Conservation (phyloP, 2,113 vertebrate species). For the Echinops telfairi region DNA sequence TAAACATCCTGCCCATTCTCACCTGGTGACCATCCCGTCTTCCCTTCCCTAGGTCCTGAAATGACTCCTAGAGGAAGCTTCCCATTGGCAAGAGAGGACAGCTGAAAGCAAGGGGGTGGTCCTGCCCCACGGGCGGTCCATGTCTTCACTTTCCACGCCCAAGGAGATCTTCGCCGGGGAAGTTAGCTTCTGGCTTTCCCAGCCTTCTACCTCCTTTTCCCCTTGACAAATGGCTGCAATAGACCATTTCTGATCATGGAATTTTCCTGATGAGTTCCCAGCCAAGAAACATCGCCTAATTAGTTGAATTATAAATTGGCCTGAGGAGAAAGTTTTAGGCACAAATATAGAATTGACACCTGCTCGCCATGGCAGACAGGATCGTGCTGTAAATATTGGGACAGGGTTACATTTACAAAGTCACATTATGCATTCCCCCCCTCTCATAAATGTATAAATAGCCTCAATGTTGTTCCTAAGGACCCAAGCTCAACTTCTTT, state of each 20-base stretch:
- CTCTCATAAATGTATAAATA: slow-evolving; percentile 55
- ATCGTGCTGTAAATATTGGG: slow-evolving; percentile 61
- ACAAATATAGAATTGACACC: slow-evolving; percentile 78
- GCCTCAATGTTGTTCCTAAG: background rate
- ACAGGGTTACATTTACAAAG: background rate
- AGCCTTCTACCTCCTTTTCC: background rate
- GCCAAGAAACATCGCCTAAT: slow-evolving; percentile 63
- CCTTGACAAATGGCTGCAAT: background rate
- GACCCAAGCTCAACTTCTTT: slow-evolving; percentile 42
- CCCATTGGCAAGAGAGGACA: background rate
- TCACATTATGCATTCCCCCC: background rate
- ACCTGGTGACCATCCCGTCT: accelerated
- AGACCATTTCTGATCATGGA: slow-evolving; percentile 31
- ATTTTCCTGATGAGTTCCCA: slow-evolving; percentile 63
- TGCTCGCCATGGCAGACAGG: slow-evolving; percentile 66
- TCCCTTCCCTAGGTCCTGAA: background rate
- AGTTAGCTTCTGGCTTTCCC: background rate
- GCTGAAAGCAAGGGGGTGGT: background rate
- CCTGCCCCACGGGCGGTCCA: background rate
- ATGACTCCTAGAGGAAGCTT: background rate
- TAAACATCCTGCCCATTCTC: background rate
- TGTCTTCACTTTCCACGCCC: slow-evolving; percentile 5
- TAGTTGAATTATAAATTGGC: slow-evolving; percentile 54
- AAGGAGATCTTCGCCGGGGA: background rate
- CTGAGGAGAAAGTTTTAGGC: slow-evolving; percentile 54